Evolutionary conservation across 2,113 vertebrate genomes (phyloP).

Genomic region (Scortum barcoo): DNA sequence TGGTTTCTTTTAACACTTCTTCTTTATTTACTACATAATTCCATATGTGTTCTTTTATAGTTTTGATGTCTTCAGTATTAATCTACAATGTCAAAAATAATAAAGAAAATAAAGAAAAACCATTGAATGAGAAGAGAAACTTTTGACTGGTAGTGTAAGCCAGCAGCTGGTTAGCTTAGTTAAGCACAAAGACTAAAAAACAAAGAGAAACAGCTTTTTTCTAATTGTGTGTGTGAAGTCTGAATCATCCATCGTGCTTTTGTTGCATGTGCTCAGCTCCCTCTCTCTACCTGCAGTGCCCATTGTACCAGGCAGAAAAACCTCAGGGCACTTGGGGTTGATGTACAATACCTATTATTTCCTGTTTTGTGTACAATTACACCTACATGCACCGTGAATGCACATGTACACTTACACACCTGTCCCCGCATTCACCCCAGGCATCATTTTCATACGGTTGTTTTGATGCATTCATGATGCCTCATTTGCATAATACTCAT

Average conservation of each 20-base stretch:
- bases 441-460: slow-evolving; percentile 22
- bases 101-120: too few species aligned
- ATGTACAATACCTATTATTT: slow-evolving; percentile 24
- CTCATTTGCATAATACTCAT: slow-evolving; percentile 59
- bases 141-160: too few species aligned
- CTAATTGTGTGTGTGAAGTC: not conserved
- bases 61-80: too few species aligned
- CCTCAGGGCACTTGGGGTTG: not conserved
- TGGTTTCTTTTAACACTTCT: too few species aligned
- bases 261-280: not conserved
- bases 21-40: too few species aligned
- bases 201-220: not conserved
- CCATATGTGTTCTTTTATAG: too few species aligned
- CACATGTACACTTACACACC: not conserved
- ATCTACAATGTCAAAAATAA: too few species aligned
- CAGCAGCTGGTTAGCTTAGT: not conserved
- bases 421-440: not conserved
- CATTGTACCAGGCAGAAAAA: slow-evolving; percentile 18
- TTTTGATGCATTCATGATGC: slow-evolving; percentile 12
- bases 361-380: not conserved
- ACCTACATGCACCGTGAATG: not conserved
- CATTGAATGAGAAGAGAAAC: too few species aligned
- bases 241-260: slow-evolving; percentile 7
- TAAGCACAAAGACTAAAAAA: not conserved
- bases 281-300: not conserved